Percentiles rank a stretch among this genome's conserved stretches.
phyloP scores from a whole-genome alignment of 2,797 vertebrate species.

The Diglossa cyanea region DNA sequence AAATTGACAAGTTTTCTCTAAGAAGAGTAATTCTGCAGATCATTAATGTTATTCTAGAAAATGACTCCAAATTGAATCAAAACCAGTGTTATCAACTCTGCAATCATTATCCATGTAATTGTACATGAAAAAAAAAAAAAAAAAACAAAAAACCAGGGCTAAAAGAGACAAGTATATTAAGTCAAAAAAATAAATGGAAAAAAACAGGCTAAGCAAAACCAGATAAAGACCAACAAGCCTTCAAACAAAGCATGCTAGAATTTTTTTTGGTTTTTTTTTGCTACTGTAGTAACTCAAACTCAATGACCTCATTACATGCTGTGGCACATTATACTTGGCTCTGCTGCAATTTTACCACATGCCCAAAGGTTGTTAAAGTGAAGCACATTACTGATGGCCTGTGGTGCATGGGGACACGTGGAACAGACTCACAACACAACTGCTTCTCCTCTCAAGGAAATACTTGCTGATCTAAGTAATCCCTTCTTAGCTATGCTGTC shows the following conservation, averaged over 20 bases:
- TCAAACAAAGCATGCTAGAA: background rate
- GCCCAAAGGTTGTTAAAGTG: background rate
- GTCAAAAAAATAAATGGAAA: background rate
- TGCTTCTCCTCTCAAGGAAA: background rate
- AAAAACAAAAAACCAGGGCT: background rate
- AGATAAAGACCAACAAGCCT: background rate
- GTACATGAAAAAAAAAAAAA: background rate
- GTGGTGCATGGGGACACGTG: background rate
- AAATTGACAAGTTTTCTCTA: background rate
- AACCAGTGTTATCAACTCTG: background rate
- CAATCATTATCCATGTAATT: background rate
- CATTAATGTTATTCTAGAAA: background rate
- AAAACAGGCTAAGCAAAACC: background rate
- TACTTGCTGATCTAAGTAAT: background rate
- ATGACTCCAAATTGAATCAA: background rate
- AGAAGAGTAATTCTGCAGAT: background rate
- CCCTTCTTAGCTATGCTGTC: background rate
- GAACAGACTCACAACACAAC: background rate
- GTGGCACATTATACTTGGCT: background rate
- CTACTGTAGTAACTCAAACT: background rate
- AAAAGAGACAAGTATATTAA: background rate
- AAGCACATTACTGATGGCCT: background rate
- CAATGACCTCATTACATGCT: accelerated
- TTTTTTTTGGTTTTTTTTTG: background rate
- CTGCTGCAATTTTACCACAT: background rate